These are phyloP conservation scores for Cheilosia pagana DNA, from an alignment of 2,888 invertebrate genomes.

Conservation along the genomic window DNA sequence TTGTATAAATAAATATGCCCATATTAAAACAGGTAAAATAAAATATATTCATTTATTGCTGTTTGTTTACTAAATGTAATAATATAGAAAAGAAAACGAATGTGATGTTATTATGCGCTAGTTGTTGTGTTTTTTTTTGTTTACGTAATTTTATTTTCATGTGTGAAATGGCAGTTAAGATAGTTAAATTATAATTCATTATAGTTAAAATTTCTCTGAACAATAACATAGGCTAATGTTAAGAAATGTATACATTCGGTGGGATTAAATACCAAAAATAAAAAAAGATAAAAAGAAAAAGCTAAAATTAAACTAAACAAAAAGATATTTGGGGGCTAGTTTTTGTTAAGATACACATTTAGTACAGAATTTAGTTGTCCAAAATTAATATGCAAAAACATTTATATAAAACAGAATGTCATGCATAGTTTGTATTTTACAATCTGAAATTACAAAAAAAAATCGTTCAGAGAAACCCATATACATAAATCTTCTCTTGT, in stretches of 20 bases:
- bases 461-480: slow-evolving; percentile 64
- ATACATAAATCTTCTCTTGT: slow-evolving; percentile 21
- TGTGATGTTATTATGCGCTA: slow-evolving; percentile 68
- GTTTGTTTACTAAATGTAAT: slow-evolving; percentile 15
- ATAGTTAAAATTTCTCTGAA: slow-evolving; percentile 63
- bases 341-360: slow-evolving; percentile 39
- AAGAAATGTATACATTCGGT: slow-evolving; percentile 67
- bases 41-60: slow-evolving; percentile 27
- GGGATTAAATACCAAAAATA: slow-evolving; percentile 69
- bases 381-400: slow-evolving; percentile 19
- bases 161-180: slow-evolving; percentile 66
- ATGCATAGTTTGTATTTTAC: slow-evolving; percentile 53
- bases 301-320: slow-evolving; percentile 15
- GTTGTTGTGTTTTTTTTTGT: slow-evolving; percentile 14
- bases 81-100: slow-evolving; percentile 28
- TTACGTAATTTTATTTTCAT: slow-evolving; percentile 33
- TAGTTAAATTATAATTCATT: slow-evolving; percentile 24
- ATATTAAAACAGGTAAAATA: slow-evolving; percentile 37
- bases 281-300: not conserved
- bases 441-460: slow-evolving; percentile 40
- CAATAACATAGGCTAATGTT: slow-evolving; percentile 44
- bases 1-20: slow-evolving; percentile 52
- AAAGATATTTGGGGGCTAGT: slow-evolving; percentile 29
- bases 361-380: slow-evolving; percentile 21
- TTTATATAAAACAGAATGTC: slow-evolving; percentile 27